A percentile compares a stretch with the other conserved stretches of the same genome.
phyloP scores from a whole-genome alignment of 2,113 vertebrate genomes.

The Anoplopoma fimbria region DNA sequence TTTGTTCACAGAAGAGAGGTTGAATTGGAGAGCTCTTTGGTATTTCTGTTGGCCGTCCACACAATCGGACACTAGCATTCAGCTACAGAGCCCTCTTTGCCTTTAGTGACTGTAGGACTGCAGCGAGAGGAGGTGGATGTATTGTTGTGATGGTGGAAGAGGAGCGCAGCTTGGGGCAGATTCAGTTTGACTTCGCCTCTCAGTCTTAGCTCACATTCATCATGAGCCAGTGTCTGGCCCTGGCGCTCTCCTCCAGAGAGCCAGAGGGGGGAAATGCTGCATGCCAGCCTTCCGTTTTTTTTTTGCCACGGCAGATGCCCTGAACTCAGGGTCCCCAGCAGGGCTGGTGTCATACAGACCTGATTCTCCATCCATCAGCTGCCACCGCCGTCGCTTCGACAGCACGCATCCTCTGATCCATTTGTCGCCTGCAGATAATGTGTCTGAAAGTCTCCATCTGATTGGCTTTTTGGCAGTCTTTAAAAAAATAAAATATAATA shows the following conservation, averaged over 20 bases:
- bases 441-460: conserved; percentile 13
- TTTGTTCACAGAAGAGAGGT: conserved; percentile 28
- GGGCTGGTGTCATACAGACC: conserved; percentile 52
- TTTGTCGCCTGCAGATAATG: conserved; percentile 50
- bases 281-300: conserved; percentile 38
- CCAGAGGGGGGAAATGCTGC: conserved; percentile 33
- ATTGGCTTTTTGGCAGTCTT: background rate
- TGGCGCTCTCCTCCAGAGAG: conserved; percentile 50
- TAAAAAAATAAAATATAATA: too few relatives aligned
- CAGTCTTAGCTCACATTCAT: conserved; percentile 68
- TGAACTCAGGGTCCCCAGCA: conserved; percentile 55
- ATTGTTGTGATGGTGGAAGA: conserved; percentile 50
- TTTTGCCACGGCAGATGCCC: conserved; percentile 58
- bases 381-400: background rate
- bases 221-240: conserved; percentile 58
- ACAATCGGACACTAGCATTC: conserved; percentile 57
- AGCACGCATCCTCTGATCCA: conserved; percentile 32
- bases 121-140: conserved; percentile 33
- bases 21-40: background rate
- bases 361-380: conserved; percentile 69
- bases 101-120: conserved; percentile 25
- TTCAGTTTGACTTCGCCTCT: conserved; percentile 59
- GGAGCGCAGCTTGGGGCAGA: conserved; percentile 40
- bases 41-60: conserved; percentile 49
- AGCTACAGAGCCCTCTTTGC: background rate